Evolutionary conservation across 2,113 vertebrate species (phyloP).

Genomic region (Pyxicephalus adspersus): DNA sequence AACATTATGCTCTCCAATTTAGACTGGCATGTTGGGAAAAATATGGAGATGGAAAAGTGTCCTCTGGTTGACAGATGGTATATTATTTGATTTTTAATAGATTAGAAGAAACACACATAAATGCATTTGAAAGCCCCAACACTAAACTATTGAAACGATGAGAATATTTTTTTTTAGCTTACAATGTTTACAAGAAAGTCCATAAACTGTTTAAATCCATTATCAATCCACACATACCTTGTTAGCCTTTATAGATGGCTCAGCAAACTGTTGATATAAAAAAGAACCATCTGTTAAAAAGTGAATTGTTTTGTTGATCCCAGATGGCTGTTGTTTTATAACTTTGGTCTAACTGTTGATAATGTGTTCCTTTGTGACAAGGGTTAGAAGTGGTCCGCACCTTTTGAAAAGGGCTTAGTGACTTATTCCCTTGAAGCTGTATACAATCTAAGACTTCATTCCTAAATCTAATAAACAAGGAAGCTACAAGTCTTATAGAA

Average conservation of each 20-base stretch:
- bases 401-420: conserved; percentile 21
- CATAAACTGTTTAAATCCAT: conserved; percentile 2
- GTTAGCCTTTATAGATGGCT: conserved; percentile 30
- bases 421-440: conserved; percentile 30
- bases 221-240: conserved; percentile 8
- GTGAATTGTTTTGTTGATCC: not conserved
- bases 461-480: conserved; percentile 47
- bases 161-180: not conserved
- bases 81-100: too few species aligned
- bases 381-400: conserved; percentile 8
- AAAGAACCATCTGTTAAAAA: conserved; percentile 34
- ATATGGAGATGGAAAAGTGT: too few species aligned
- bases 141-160: not conserved
- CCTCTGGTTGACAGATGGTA: too few species aligned
- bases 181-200: not conserved
- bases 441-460: conserved; percentile 35
- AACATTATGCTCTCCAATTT: too few species aligned
- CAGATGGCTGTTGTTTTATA: conserved; percentile 28
- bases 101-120: too few species aligned
- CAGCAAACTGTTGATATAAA: conserved; percentile 34
- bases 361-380: conserved; percentile 27
- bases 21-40: too few species aligned
- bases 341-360: conserved; percentile 12
- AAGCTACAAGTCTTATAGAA: conserved; percentile 44
- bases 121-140: not conserved